Evolutionary conservation across 2,113 vertebrate species (phyloP).

Genomic region (Tragelaphus scriptus): DNA sequence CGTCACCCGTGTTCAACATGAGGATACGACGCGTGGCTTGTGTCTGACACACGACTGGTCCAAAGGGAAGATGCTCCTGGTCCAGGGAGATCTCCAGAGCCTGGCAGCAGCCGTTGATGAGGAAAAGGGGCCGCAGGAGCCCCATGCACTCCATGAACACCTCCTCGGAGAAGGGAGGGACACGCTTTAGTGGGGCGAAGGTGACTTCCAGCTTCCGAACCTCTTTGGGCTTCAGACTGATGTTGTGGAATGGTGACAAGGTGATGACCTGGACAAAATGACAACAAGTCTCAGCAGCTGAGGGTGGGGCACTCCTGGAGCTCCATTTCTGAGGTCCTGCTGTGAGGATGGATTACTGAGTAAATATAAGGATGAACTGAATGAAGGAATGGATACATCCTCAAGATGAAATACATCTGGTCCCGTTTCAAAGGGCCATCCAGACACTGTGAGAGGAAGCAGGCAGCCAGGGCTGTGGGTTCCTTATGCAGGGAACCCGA

Average conservation of each 20-base stretch:
- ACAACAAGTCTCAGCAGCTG: not conserved
- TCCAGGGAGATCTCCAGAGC: constrained; percentile 85
- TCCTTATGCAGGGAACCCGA: not conserved
- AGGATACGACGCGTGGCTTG: constrained; percentile 75
- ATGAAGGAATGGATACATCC: not conserved
- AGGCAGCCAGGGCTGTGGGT: not conserved
- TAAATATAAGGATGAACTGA: not conserved
- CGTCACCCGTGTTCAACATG: constrained; percentile 85
- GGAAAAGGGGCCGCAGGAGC: constrained; percentile 81
- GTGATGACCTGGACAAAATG: constrained; percentile 73
- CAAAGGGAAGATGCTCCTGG: constrained; percentile 86
- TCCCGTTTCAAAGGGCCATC: not conserved
- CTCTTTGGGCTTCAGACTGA: constrained; percentile 79
- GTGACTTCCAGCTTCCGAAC: constrained; percentile 81
- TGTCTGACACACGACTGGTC: constrained; percentile 82
- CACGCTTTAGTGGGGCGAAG: constrained; percentile 80
- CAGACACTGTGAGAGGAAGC: not conserved
- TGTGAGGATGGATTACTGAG: not conserved
- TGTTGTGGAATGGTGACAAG: constrained; percentile 75
- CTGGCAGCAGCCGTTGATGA: constrained; percentile 86
- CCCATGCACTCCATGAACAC: constrained; percentile 83
- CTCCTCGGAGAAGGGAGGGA: constrained; percentile 81
- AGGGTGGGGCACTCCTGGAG: not conserved
- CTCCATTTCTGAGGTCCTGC: not conserved
- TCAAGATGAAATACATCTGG: not conserved